phyloP scores from a whole-genome alignment of 2,797 vertebrate genomes.

The Ctenosaura bakeri region DNA sequence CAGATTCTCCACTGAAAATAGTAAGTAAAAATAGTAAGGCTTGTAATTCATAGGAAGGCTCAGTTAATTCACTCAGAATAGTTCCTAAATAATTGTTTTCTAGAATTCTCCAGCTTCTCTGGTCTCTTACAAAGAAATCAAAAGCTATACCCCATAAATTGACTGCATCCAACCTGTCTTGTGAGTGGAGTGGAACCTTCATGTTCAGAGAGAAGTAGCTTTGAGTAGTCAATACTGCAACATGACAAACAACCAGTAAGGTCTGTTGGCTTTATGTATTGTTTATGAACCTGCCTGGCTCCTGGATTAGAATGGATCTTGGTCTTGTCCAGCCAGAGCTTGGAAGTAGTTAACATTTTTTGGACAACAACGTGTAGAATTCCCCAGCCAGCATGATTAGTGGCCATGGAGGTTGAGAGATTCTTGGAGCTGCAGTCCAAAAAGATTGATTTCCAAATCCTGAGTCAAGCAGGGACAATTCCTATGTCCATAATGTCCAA shows the following conservation, averaged over 20 bases:
- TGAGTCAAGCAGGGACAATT: no score
- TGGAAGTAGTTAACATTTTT: neutral
- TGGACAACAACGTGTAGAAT: neutral
- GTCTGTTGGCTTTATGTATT: neutral
- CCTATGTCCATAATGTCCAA: neutral
- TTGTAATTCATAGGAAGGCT: neutral
- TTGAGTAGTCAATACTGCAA: neutral
- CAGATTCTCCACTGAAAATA: slow-evolving; percentile 20
- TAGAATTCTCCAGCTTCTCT: neutral
- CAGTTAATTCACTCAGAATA: neutral
- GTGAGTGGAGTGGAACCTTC: neutral
- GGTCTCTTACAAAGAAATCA: neutral
- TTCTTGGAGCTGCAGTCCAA: neutral
- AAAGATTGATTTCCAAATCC: neutral
- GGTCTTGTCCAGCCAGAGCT: neutral
- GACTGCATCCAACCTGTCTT: neutral
- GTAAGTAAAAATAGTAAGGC: neutral
- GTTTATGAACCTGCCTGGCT: neutral
- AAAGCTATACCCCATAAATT: neutral
- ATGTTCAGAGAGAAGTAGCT: neutral
- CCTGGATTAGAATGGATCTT: no score
- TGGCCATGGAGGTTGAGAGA: neutral
- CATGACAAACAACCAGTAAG: neutral
- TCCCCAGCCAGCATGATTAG: neutral
- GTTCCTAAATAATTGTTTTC: neutral